Base-by-base conservation (phyloP, 2,888 invertebrate genomes). In the Chouioia cunea region DNA sequence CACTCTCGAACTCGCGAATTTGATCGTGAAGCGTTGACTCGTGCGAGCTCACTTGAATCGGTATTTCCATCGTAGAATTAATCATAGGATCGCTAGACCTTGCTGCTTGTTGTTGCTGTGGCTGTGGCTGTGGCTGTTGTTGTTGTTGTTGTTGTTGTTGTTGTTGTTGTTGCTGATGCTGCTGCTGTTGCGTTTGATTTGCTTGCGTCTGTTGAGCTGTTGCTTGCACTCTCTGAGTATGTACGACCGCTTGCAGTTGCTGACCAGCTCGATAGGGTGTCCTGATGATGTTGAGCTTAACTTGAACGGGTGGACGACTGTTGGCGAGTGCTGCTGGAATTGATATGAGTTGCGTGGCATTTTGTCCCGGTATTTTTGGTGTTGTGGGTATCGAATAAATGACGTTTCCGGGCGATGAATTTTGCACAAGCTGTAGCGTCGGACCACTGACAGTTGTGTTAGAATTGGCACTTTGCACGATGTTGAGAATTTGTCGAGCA, bases 1-100 rank as follows among this genome's bases (percentile, higher is more conserved):
- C 93, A 86, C 93, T 91, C 81, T 94, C 93, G 78, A 94, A 94
- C 81, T 94, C 94, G 65, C 93, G 86, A 10, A 94, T 83, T 79
- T 93, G 93, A 83, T 94, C 93, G 60, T 12, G 36, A 93, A 73
- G 85, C 0, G 93, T 93, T 0, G 92, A 92, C n/a, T n/a, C n/a
- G n/a, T n/a, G n/a, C 0, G 93, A 91, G 81, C 93, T 93, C 79
- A 93, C 89, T 48, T 73, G 73, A 14, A 67, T 73, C 6, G 73
- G 53, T 12, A 70, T 73, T 12, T 73, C 84, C 50, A 84, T 84
- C 0, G 82, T 75, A 0, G 73, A 69, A 16, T 65, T 70, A 10
- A 67, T 68, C 6, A 73, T 12, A 4, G 67, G 2, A 43, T 70
- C 64, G 2, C 70, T 36, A 2, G 63, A 12, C 15, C 65, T 65